These are phyloP conservation scores for Panagrolaimus sp. DNA, from an alignment of 1,140 invertebrate genomes.

Conservation along the genomic window DNA sequence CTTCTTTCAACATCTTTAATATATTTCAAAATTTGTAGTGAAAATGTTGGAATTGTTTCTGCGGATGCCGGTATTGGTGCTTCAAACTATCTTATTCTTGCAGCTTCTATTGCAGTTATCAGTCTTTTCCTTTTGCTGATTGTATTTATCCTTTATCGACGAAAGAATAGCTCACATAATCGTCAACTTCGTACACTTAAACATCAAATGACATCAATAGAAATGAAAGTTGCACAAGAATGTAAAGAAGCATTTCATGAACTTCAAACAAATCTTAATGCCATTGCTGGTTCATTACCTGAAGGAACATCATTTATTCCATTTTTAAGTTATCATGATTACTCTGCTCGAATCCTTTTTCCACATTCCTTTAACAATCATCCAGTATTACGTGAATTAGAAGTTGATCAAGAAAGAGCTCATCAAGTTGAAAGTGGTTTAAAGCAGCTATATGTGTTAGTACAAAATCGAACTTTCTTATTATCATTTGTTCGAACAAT, in stretches of 20 bases:
- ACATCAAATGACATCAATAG: slow-evolving; percentile 98
- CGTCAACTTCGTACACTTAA: slow-evolving; percentile 96
- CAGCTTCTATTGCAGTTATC: slow-evolving; percentile 67
- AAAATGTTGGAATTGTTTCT: slow-evolving; percentile 80
- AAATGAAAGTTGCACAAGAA: slow-evolving; percentile 89
- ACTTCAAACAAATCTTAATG: slow-evolving; percentile 97
- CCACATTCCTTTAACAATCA: slow-evolving; percentile 57
- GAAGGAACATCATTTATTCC: slow-evolving; percentile 92
- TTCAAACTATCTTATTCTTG: slow-evolving; percentile 73
- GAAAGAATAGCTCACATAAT: slow-evolving; percentile 91
- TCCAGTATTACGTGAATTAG: slow-evolving; percentile 54
- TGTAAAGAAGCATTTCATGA: slow-evolving; percentile 99
- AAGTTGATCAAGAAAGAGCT: slow-evolving; percentile 46
- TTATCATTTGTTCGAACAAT: slow-evolving; percentile 91
- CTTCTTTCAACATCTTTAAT: background rate
- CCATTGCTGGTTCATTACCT: slow-evolving; percentile 93
- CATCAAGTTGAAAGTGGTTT: slow-evolving; percentile 77
- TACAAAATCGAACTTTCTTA: slow-evolving; percentile 96
- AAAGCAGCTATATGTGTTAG: slow-evolving; percentile 84
- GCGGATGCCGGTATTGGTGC: slow-evolving; percentile 74
- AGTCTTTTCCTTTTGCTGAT: slow-evolving; percentile 61
- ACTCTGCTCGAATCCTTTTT: slow-evolving; percentile 77
- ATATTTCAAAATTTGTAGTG: slow-evolving; percentile 25
- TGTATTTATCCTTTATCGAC: slow-evolving; percentile 83
- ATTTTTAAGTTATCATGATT: slow-evolving; percentile 90